Base-by-base conservation (phyloP, 2,888 invertebrate species). In the Argyresthia goedartella region DNA sequence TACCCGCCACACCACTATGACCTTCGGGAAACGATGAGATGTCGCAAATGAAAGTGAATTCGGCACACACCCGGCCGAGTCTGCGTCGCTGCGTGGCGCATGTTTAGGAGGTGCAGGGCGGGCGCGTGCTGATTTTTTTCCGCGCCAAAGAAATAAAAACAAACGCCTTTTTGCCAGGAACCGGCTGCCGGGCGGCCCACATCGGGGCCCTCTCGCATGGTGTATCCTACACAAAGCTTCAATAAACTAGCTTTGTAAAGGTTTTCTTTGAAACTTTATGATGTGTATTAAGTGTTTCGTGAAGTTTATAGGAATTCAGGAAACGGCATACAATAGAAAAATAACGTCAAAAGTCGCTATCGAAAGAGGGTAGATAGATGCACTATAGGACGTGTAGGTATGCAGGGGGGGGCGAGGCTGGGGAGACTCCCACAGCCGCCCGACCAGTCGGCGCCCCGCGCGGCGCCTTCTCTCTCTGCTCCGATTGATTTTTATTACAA, bases 401-500 rank as follows among this genome's bases (percentile, higher is more conserved):
- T 74, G 69, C 69, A 66, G 68, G 58, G 62, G 60, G 67, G 59
- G 60, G 64, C 59, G 8, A 25, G 6, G 48, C 15, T 15, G 63
- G 66, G 65, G 60, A 60, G 61, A 61, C 63, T 63, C n/a, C n/a
- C 64, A 60, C 59, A 60, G 66, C 64, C 73, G 65, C 75, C 75
- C 85, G 78, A 68, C 79, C 77, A 70, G 79, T 71, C 80, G 79
- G 79, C 80, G 77, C 81, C 80, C 77, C 78, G 71, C 78, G 64
- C 77, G 81, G 76, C 76, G 81, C 81, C 81, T 79, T 78, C 81
- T 79, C 78, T 77, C 84, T 81, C 78, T 78, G 79, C 85, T 81
- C 80, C 88, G 86, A 87, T 87, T 87, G 86, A 87, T 86, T 87
- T 87, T 87, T 86, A 87, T 87, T 87, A 86, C 85, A 85, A 85